These are phyloP conservation scores for Glaucopsyche alexis DNA, from an alignment of 2,888 invertebrate species.

Conservation along the genomic window DNA sequence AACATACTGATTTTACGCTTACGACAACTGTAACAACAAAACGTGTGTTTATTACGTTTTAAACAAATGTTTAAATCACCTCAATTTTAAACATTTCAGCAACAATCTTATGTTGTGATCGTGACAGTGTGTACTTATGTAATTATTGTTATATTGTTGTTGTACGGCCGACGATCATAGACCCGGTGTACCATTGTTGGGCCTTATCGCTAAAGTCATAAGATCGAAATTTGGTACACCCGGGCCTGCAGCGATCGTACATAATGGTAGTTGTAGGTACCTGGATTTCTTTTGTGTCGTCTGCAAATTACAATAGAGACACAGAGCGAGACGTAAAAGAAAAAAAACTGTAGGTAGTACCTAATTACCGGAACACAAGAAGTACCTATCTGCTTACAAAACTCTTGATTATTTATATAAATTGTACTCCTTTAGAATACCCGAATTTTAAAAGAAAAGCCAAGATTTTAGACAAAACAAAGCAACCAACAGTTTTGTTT, in stretches of 20 bases:
- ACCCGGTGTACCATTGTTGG: no score
- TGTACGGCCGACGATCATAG: no score
- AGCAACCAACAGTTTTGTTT: neutral
- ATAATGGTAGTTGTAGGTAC: neutral
- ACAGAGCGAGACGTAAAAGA: constrained; percentile 33
- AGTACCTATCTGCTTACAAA: neutral
- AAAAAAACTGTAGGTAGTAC: constrained; percentile 28
- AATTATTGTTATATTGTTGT: neutral
- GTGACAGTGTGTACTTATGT: neutral
- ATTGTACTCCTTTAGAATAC: neutral
- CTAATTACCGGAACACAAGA: constrained; percentile 14
- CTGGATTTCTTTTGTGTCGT: constrained; percentile 35
- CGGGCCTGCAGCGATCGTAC: neutral
- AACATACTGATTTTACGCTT: no score
- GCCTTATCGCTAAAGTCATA: no score
- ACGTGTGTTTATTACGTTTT: no score
- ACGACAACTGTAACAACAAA: no score
- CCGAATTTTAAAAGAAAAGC: neutral
- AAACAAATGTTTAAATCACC: no score
- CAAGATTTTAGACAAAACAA: neutral
- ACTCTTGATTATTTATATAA: neutral
- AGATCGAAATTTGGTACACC: no score
- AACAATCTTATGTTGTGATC: no score
- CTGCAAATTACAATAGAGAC: constrained; percentile 35
- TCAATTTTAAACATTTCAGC: no score